A percentile compares a stretch with the other conserved stretches of the same genome.
These are phyloP conservation scores for Aphaenogaster rudis DNA, from an alignment of 1,140 invertebrate species.

Conservation along the genomic window DNA sequence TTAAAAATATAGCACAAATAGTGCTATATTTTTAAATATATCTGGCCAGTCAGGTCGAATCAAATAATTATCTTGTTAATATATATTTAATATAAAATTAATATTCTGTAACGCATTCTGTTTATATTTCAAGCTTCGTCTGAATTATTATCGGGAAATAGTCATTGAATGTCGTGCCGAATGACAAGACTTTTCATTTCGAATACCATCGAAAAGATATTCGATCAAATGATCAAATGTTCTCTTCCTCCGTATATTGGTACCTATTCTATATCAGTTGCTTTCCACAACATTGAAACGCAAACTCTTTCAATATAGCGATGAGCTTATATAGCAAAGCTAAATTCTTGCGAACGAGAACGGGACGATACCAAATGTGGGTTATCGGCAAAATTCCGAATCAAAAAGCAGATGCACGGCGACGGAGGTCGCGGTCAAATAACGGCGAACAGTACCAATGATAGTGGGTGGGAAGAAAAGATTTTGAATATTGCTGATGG, in stretches of 20 bases:
- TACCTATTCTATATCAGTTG: no score
- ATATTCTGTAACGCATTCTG: no score
- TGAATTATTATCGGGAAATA: neutral
- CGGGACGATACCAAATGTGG: slow-evolving; percentile 53
- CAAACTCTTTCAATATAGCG: neutral
- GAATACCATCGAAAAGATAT: neutral
- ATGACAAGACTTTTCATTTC: neutral
- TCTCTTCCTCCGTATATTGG: neutral
- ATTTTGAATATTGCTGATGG: slow-evolving; percentile 85
- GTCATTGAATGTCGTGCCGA: neutral
- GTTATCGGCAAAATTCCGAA: slow-evolving; percentile 67
- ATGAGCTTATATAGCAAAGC: no score
- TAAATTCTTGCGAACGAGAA: neutral
- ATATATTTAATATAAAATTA: no score
- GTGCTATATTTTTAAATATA: no score
- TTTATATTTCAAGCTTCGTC: no score
- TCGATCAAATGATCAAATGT: neutral
- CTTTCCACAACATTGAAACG: neutral
- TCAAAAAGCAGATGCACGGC: slow-evolving; percentile 36
- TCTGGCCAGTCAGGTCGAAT: no score
- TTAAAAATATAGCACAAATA: no score
- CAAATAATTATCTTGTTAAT: no score
- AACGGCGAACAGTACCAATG: neutral
- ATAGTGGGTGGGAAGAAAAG: slow-evolving; percentile 57
- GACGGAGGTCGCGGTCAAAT: slow-evolving; percentile 63